Evolutionary conservation across 92 coral and sea anemone genomes (phyloP).

Genomic region (Heteractis magnifica): DNA sequence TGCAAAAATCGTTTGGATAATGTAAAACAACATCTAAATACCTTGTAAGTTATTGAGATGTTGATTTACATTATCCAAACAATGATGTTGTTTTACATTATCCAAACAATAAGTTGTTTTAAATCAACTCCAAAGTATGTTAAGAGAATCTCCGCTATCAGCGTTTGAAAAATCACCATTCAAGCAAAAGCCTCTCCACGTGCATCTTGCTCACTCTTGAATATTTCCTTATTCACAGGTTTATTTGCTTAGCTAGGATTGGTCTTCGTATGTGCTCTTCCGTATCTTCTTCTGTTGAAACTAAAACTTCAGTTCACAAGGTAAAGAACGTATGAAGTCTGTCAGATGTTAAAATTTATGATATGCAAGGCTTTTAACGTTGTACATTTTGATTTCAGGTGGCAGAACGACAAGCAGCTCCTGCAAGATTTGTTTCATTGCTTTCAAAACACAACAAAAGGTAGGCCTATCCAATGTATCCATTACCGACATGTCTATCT

Average conservation of each 20-base stretch:
- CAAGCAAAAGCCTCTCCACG: background rate
- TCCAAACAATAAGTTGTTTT: too few relatives aligned
- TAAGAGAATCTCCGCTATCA: too few relatives aligned
- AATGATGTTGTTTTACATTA: too few relatives aligned
- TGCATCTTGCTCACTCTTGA: background rate
- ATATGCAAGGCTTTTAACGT: background rate
- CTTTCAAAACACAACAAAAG: background rate
- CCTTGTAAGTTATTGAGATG: too few relatives aligned
- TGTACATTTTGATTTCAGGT: background rate
- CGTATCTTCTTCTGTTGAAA: background rate
- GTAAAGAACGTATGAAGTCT: background rate
- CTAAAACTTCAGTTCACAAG: background rate
- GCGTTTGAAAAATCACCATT: too few relatives aligned
- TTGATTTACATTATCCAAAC: too few relatives aligned
- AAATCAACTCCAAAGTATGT: too few relatives aligned
- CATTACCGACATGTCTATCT: too few relatives aligned
- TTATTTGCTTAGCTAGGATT: conserved; percentile 20
- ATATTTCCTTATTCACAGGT: background rate
- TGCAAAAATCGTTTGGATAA: too few relatives aligned
- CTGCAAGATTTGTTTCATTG: conserved; percentile 2
- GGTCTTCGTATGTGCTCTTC: conserved; percentile 7
- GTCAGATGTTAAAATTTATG: background rate
- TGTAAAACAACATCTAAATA: background rate
- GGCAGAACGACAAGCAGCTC: conserved; percentile 18
- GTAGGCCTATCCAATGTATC: too few relatives aligned